These are phyloP conservation scores for Idaea biselata DNA, from an alignment of 2,888 invertebrate species.

Conservation along the genomic window DNA sequence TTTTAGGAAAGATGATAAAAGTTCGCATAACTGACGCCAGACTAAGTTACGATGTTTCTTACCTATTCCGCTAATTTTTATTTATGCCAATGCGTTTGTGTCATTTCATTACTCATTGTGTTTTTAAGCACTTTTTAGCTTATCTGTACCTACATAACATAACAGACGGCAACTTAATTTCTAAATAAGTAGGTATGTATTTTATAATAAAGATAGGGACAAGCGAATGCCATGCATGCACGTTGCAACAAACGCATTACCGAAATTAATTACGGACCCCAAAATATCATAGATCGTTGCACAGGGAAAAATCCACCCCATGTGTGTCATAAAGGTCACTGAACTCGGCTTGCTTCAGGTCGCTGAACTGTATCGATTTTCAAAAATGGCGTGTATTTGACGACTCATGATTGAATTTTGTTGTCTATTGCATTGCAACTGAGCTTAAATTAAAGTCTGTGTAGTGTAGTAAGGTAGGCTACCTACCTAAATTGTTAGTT, in stretches of 20 bases:
- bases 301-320: constrained; percentile 3
- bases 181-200: neutral
- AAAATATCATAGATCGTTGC: neutral
- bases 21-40: too few relatives aligned
- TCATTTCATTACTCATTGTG: neutral
- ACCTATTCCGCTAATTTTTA: neutral
- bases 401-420: neutral
- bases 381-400: neutral
- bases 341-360: constrained; percentile 29
- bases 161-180: neutral
- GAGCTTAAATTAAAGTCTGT: too few relatives aligned
- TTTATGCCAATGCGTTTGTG: neutral
- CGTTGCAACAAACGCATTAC: neutral
- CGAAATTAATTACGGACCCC: neutral
- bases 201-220: neutral
- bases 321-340: constrained; percentile 27
- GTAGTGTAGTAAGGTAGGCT: too few relatives aligned
- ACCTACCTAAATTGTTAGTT: too few relatives aligned
- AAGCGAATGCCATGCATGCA: neutral
- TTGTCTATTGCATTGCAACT: too few relatives aligned
- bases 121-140: neutral
- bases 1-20: too few relatives aligned
- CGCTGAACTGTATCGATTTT: constrained; percentile 18
- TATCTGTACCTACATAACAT: neutral
- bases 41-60: too few relatives aligned